Base-by-base conservation (phyloP, 2,888 invertebrate genomes). In the Drosophila hawaiiensis region DNA sequence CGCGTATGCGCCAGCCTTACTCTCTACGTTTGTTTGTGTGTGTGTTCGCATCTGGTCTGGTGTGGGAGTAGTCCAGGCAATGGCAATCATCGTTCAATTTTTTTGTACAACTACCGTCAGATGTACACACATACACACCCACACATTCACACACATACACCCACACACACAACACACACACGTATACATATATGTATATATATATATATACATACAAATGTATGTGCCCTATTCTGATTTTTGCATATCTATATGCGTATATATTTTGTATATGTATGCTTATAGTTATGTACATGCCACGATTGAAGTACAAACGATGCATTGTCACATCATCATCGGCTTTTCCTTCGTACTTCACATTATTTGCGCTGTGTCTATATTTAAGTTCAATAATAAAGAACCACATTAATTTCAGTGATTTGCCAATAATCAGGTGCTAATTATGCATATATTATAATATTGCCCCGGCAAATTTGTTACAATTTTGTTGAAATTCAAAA, bases 71-170 rank as follows among this genome's bases (percentile, higher is more conserved):
- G 43, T 63, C 33, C 55, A 59, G 62, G 59, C 68, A 62, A 82
- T 66, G 64, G 72, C 82, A 89, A 84, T 85, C 80, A 89, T 77
- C 70, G 73, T 72, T 90, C 69, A 90, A 85, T 85, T 80, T 69
- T 73, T 84, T 71, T 56, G 47, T 71, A 35, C 68, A 80, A 80
- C 65, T 83, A 72, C 84, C 84, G 72, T 66, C 77, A 78, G 72
- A 82, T 74, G 61, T 62, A 53, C 47, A 29, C 74, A 47, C n/a
- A 25, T 1, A 6, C 25, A 19, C 31, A 35, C n/a, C 0, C 10
- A 19, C 10, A 19, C 19, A 19, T 6, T 3, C 19, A n/a, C n/a
- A 29, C 19, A 41, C 41, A n/a, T n/a, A 10, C 33, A 10, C 10
- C 10, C 33, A 10, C 3, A 3, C 31, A 31, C 31, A 31, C 31